Percentiles rank a stretch among this genome's conserved stretches.
These are phyloP conservation scores for Furcifer pardalis DNA, from an alignment of 2,797 vertebrate species.

Conservation along the genomic window DNA sequence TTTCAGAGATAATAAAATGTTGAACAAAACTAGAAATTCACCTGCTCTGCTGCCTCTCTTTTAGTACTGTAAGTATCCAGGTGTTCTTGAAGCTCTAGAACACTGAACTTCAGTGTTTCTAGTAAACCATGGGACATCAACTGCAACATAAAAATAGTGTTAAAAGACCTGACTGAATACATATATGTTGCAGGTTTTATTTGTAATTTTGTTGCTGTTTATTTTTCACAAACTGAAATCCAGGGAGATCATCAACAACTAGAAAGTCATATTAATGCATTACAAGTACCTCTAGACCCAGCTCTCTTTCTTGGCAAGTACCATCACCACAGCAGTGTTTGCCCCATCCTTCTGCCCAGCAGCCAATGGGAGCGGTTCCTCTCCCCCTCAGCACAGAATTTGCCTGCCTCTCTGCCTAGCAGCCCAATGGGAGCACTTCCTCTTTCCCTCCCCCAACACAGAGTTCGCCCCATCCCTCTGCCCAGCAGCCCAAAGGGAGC, in stretches of 20 bases:
- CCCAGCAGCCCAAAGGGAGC: too few species aligned
- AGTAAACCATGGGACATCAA: conserved; percentile 93
- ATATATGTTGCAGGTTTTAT: background rate
- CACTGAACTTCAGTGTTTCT: conserved; percentile 96
- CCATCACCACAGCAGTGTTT: too few species aligned
- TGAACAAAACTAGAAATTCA: conserved; percentile 68
- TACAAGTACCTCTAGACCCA: background rate
- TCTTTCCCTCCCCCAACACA: too few species aligned
- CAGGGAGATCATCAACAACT: background rate
- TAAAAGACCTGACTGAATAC: background rate
- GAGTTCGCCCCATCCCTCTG: too few species aligned
- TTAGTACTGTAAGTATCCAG: conserved; percentile 96
- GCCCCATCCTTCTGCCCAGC: too few species aligned
- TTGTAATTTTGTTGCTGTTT: conserved; percentile 16
- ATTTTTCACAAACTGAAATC: background rate
- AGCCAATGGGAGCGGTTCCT: too few species aligned
- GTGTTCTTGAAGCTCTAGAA: conserved; percentile 97
- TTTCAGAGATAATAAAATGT: background rate
- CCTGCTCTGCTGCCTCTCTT: conserved; percentile 92
- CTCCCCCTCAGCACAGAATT: too few species aligned
- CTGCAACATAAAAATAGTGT: conserved; percentile 76
- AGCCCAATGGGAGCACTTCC: too few species aligned
- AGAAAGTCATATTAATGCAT: background rate
- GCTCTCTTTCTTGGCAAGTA: too few species aligned
- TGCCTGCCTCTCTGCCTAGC: too few species aligned